phyloP scores from a whole-genome alignment of 2,888 invertebrate species.

The Drosophila falleni region DNA sequence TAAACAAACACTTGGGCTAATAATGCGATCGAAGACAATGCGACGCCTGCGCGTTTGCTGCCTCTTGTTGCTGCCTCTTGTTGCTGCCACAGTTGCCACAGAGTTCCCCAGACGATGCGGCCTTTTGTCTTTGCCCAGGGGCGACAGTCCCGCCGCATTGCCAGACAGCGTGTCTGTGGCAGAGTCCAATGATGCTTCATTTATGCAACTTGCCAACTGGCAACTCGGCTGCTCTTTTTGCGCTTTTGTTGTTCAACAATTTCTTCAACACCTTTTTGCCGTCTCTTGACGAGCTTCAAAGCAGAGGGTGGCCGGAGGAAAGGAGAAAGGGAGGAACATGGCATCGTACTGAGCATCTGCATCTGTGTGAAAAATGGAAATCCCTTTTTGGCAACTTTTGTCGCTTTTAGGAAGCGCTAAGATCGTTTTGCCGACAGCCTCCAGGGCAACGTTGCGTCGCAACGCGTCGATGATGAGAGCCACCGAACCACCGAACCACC shows the following conservation, averaged over 20 bases:
- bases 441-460: slow-evolving; percentile 15
- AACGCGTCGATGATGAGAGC: slow-evolving; percentile 17
- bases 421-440: slow-evolving; percentile 39
- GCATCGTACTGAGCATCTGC: slow-evolving; percentile 47
- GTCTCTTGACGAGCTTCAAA: slow-evolving; percentile 50
- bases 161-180: slow-evolving; percentile 69
- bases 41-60: slow-evolving; percentile 49
- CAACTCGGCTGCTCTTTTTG: slow-evolving; percentile 32
- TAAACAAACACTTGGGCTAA: slow-evolving; percentile 77
- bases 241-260: slow-evolving; percentile 70
- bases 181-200: slow-evolving; percentile 72
- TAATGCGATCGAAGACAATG: slow-evolving; percentile 74
- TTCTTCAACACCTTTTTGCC: slow-evolving; percentile 78
- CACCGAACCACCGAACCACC: background rate
- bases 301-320: background rate
- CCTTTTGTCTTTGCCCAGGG: slow-evolving; percentile 52
- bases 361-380: slow-evolving; percentile 79
- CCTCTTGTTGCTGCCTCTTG: slow-evolving; percentile 19
- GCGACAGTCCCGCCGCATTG: slow-evolving; percentile 64
- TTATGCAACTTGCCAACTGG: slow-evolving; percentile 74
- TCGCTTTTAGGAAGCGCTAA: slow-evolving; percentile 56
- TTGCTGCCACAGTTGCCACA: slow-evolving; percentile 18
- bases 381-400: slow-evolving; percentile 73
- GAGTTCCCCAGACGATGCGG: slow-evolving; percentile 60
- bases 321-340: background rate